phyloP scores from a whole-genome alignment of 35 echinoderm and acorn worm genomes.

The Apostichopus californicus region DNA sequence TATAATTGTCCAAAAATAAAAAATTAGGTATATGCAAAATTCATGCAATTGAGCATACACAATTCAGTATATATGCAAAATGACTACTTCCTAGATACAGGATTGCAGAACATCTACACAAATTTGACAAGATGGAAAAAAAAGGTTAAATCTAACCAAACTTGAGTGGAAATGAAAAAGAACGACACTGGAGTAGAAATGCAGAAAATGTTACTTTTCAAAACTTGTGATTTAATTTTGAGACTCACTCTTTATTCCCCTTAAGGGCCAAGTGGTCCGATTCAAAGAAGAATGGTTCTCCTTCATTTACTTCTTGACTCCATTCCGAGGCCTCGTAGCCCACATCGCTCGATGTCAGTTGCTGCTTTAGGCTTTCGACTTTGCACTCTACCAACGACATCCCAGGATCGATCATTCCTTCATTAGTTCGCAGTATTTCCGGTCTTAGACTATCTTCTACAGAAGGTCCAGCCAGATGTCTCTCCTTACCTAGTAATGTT shows the following conservation, averaged over 20 bases:
- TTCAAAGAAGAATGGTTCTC: constrained; percentile 97
- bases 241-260: constrained; percentile 97
- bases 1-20: too few species aligned
- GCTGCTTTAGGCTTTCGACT: background rate
- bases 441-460: background rate
- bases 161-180: too few species aligned
- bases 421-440: background rate
- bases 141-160: too few species aligned
- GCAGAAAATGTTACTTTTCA: too few species aligned
- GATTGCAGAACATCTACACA: too few species aligned
- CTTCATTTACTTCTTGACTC: constrained; percentile 80
- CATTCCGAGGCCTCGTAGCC: constrained; percentile 72
- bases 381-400: background rate
- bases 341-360: constrained; percentile 14
- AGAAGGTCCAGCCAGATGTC: background rate
- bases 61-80: too few species aligned
- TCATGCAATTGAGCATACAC: too few species aligned
- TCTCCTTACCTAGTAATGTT: background rate
- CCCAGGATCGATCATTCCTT: background rate
- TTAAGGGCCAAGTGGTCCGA: constrained; percentile 95
- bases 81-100: too few species aligned
- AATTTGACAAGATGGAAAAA: too few species aligned
- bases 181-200: too few species aligned
- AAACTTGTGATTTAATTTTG: too few species aligned
- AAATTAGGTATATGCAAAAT: too few species aligned